Conservation (phyloP, 2,797 vertebrate species). For the Pseudochirops corinnae region DNA sequence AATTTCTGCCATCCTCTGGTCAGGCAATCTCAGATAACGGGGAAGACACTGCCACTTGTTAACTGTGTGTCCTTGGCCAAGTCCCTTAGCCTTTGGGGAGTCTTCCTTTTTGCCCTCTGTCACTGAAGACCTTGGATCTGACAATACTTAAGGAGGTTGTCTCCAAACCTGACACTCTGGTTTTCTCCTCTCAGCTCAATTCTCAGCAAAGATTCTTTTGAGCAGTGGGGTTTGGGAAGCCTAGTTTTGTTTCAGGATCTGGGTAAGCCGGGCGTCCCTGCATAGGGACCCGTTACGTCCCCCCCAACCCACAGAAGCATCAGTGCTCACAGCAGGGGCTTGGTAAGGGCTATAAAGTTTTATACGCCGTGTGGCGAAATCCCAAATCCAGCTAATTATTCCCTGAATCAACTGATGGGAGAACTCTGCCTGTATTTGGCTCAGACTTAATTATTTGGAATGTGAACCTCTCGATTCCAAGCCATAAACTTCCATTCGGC, state of each 20-base stretch:
- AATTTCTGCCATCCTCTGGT: neutral
- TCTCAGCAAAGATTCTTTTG: neutral
- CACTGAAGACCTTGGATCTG: neutral
- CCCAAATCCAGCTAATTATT: constrained; percentile 83
- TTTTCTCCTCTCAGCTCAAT: neutral
- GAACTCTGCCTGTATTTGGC: constrained; percentile 83
- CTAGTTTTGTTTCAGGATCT: constrained; percentile 74
- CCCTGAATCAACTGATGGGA: constrained; percentile 83
- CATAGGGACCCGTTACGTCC: constrained; percentile 79
- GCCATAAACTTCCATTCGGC: constrained; percentile 82
- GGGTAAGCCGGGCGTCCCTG: constrained; percentile 77
- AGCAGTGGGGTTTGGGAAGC: constrained; percentile 65
- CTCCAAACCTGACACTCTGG: neutral
- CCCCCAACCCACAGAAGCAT: constrained; percentile 89
- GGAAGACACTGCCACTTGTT: neutral
- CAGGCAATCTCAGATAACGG: neutral
- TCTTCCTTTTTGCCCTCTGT: neutral
- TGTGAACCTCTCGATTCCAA: constrained; percentile 81
- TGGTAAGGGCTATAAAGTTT: constrained; percentile 92
- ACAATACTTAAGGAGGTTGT: neutral
- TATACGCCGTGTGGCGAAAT: constrained; percentile 87
- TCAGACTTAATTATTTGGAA: constrained; percentile 83
- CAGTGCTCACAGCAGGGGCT: constrained; percentile 87
- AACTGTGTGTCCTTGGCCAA: neutral
- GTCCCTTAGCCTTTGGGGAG: neutral